Base-by-base conservation (phyloP, 2,113 vertebrate species). In the Orcinus orca region DNA sequence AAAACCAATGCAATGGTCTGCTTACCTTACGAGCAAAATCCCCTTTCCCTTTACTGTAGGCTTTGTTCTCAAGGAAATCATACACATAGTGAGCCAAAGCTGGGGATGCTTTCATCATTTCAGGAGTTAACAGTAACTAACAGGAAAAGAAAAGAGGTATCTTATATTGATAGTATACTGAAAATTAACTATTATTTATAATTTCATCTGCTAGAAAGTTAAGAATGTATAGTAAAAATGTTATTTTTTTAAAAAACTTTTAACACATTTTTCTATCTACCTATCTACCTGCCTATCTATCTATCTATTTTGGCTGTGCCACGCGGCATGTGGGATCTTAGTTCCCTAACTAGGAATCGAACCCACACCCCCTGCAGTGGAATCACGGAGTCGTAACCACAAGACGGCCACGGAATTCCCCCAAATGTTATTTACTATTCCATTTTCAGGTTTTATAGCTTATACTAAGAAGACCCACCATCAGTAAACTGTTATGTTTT, bases 51-150 rank as follows among this genome's bases (percentile, higher is more conserved):
- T 99, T 99, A 98, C 98, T 99, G 97, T 99, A 99, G 68, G 99
- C 99, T 98, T 99, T 99, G 98, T 99, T 99, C 97, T 99, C 99
- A 79, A 99, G 98, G 98, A 99, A 99, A 98, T 99, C 99, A 97
- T 99, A 99, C 8, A 99, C 99, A 62, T 98, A 99, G 55, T 99
- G 99, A 62, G 99, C 98, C 97, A 99, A 98, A 87, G 98, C 98
- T 36, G 99, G 99, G 92, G 99, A 99, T 65, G 99, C 99, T 97
- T 99, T 99, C 98, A 99, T 99, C 98, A 99, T 99, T 98, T 99
- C 99, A 97, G 99, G 99, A 98, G 99, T 99, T 97, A 99, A 97
- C 62, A 99, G 98, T 96, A 99, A 98, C 99, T 99, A 97, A 94
- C 25, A 10, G 98, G 80, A 87, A 84, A 68, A 95, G 55, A 70